phyloP scores from a whole-genome alignment of 2,888 invertebrate genomes.

The Listrodromus nycthemerus region DNA sequence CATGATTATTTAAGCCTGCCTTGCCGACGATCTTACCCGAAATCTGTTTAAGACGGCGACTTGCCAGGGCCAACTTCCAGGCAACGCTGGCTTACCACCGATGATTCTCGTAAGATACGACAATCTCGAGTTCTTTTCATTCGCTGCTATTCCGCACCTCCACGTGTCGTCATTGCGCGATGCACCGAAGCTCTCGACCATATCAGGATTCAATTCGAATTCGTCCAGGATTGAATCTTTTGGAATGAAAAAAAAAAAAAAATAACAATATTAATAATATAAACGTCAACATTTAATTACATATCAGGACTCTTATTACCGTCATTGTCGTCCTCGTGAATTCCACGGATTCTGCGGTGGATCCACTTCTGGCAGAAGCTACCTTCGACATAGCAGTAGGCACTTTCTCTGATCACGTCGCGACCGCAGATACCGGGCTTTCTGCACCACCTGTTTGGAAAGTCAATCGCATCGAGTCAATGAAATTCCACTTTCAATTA shows the following conservation, averaged over 20 bases:
- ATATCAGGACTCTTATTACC: constrained; percentile 70
- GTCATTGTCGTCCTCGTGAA: constrained; percentile 78
- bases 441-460: constrained; percentile 88
- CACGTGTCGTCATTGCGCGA: constrained; percentile 74
- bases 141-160: constrained; percentile 78
- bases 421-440: constrained; percentile 91
- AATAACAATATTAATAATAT: background rate
- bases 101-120: constrained; percentile 89
- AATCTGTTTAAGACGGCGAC: constrained; percentile 94
- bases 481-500: constrained; percentile 25
- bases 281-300: background rate
- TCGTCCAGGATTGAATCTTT: constrained; percentile 77
- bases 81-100: constrained; percentile 92
- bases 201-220: constrained; percentile 78
- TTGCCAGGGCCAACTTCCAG: constrained; percentile 98
- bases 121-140: constrained; percentile 76
- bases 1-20: background rate
- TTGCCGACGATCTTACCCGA: constrained; percentile 86
- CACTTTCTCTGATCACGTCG: constrained; percentile 92
- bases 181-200: constrained; percentile 74
- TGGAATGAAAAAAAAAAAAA: background rate
- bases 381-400: constrained; percentile 93
- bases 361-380: constrained; percentile 92
- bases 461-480: constrained; percentile 28
- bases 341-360: constrained; percentile 82